Evolutionary conservation across 2,797 vertebrate species (phyloP).

Genomic region (Darevskia nairensis): DNA sequence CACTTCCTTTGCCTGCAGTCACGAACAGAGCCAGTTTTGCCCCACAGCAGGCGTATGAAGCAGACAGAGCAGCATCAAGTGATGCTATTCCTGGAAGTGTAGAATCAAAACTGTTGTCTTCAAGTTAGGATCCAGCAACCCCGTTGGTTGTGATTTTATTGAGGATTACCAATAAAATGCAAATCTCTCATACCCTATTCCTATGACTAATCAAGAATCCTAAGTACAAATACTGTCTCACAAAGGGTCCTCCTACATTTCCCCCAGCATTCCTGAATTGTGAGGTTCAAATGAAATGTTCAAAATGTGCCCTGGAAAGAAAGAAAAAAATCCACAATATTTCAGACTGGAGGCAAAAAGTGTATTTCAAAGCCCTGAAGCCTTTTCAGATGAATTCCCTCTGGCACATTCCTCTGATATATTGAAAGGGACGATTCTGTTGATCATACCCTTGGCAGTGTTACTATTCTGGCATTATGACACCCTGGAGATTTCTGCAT

Average conservation of each 20-base stretch:
- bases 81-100: background rate
- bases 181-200: background rate
- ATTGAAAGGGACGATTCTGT: accelerated
- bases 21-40: background rate
- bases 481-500: conserved; percentile 20
- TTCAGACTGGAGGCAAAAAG: conserved; percentile 10
- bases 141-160: background rate
- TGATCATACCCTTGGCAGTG: background rate
- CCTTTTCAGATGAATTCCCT: conserved; percentile 35
- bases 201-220: conserved; percentile 2
- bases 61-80: background rate
- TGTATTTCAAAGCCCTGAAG: conserved; percentile 21
- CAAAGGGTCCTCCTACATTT: background rate
- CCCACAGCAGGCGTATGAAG: background rate
- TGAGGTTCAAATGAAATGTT: conserved; percentile 14
- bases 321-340: background rate
- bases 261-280: background rate
- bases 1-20: background rate
- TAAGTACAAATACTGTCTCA: background rate
- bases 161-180: conserved; percentile 15
- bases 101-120: background rate
- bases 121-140: background rate
- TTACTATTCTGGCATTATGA: background rate
- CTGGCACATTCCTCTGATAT: conserved; percentile 29
- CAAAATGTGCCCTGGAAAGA: background rate